A percentile compares a stretch with the other conserved stretches of the same genome.
phyloP scores from a whole-genome alignment of 2,888 invertebrate species.

The Conistra vaccinii region DNA sequence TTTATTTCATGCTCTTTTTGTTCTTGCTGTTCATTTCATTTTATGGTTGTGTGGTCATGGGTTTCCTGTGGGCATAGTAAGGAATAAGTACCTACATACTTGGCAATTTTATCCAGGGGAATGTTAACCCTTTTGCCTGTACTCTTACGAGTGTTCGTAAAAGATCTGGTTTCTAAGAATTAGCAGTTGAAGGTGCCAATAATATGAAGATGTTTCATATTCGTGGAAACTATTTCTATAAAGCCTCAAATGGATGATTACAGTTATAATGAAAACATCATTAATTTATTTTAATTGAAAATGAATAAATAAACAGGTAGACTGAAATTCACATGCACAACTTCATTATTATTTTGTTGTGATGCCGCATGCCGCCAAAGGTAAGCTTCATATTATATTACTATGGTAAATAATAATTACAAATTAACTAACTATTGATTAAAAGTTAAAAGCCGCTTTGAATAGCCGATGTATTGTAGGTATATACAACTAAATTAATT shows the following conservation, averaged over 20 bases:
- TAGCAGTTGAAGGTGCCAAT: no score
- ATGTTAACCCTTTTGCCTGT: not conserved
- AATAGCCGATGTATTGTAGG: not conserved
- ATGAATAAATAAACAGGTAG: not conserved
- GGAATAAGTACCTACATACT: not conserved
- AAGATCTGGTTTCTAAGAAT: not conserved
- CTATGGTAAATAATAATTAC: constrained; percentile 5
- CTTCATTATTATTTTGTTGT: not conserved
- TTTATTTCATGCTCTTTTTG: constrained; percentile 70
- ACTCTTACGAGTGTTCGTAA: not conserved
- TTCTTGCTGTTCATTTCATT: constrained; percentile 64
- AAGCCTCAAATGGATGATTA: not conserved
- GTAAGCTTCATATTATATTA: not conserved
- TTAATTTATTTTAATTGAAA: not conserved
- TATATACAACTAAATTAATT: not conserved
- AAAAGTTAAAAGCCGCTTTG: constrained; percentile 7
- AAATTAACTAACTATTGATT: not conserved
- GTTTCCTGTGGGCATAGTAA: not conserved
- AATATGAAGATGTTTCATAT: not conserved
- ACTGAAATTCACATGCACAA: not conserved
- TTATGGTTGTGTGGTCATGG: constrained; percentile 48
- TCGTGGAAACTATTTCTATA: not conserved
- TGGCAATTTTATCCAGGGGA: not conserved
- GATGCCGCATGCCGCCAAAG: not conserved
- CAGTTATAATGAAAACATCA: not conserved